A percentile compares a stretch with the other conserved stretches of the same genome.
Evolutionary conservation across 2,113 vertebrate genomes (phyloP).

Genomic region (Porphyrio hochstetteri): DNA sequence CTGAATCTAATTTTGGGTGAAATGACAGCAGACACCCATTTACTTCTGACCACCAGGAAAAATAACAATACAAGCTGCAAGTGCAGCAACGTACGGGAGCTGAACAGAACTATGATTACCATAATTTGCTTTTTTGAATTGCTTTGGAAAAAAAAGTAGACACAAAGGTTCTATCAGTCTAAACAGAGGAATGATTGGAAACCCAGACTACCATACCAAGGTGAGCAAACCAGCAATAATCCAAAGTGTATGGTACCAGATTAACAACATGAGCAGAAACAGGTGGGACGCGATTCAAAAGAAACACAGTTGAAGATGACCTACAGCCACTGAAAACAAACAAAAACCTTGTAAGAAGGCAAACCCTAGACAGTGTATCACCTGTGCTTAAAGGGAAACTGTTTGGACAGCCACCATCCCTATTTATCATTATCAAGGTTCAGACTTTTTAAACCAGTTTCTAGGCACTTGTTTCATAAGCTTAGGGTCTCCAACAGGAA

Average conservation of each 20-base stretch:
- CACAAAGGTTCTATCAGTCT: neutral
- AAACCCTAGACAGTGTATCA: neutral
- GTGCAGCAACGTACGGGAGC: neutral
- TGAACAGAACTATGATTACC: neutral
- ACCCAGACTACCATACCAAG: neutral
- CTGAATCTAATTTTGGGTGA: neutral
- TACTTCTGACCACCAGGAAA: neutral
- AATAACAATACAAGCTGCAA: accelerated
- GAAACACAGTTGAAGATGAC: neutral
- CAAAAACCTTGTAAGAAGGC: no score
- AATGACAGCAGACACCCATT: neutral
- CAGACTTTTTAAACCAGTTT: neutral
- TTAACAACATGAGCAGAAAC: neutral
- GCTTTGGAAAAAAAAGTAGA: neutral
- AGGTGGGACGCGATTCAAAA: neutral
- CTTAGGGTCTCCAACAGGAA: neutral
- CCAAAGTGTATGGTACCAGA: neutral
- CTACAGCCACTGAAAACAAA: neutral
- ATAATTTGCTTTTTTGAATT: neutral
- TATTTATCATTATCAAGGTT: neutral
- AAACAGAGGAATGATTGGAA: neutral
- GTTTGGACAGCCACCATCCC: neutral
- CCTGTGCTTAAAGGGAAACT: neutral
- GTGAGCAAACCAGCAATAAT: neutral
- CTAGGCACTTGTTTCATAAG: neutral